A percentile compares a stretch with the other conserved stretches of the same genome.
Evolutionary conservation across 2,888 invertebrate species (phyloP).

Genomic region (Sclerodermus sp.): DNA sequence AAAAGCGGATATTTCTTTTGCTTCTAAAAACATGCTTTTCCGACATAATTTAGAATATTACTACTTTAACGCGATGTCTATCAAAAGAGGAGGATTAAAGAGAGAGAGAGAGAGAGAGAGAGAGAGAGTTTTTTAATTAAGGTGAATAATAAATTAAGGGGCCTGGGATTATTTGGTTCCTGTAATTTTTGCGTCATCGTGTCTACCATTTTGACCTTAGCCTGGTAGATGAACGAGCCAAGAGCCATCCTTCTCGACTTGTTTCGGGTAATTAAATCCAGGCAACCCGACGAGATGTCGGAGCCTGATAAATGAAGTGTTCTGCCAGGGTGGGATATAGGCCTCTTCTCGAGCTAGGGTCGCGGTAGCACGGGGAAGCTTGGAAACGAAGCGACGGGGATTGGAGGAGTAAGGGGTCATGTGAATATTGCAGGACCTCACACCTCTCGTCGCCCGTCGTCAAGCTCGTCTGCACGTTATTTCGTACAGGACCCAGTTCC

Average conservation of each 20-base stretch:
- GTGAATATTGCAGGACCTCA: conserved; percentile 36
- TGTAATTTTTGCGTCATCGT: conserved; percentile 19
- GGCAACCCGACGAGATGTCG: conserved; percentile 41
- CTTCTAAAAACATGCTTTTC: too few species aligned
- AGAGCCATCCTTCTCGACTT: conserved; percentile 30
- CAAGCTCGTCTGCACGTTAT: conserved; percentile 27
- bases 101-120: neutral
- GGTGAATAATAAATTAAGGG: too few species aligned
- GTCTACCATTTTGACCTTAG: conserved; percentile 17
- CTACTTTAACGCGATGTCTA: too few species aligned
- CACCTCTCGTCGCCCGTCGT: conserved; percentile 27
- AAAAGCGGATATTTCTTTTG: too few species aligned
- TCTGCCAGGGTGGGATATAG: conserved; percentile 24
- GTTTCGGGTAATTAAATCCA: conserved; percentile 46
- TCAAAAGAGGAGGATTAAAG: neutral
- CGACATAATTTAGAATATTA: too few species aligned
- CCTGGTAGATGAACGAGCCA: conserved; percentile 19
- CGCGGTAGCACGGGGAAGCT: too few species aligned
- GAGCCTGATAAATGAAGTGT: conserved; percentile 46
- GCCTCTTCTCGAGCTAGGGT: conserved; percentile 20
- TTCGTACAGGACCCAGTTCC: conserved; percentile 2
- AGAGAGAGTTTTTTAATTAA: too few species aligned
- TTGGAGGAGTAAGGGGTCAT: conserved; percentile 26
- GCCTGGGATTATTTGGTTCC: too few species aligned
- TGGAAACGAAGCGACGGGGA: conserved; percentile 21